A percentile compares a stretch with the other conserved stretches of the same genome.
phyloP scores from a whole-genome alignment of 2,888 invertebrate genomes.

The Chrysopilus asiliformis region DNA sequence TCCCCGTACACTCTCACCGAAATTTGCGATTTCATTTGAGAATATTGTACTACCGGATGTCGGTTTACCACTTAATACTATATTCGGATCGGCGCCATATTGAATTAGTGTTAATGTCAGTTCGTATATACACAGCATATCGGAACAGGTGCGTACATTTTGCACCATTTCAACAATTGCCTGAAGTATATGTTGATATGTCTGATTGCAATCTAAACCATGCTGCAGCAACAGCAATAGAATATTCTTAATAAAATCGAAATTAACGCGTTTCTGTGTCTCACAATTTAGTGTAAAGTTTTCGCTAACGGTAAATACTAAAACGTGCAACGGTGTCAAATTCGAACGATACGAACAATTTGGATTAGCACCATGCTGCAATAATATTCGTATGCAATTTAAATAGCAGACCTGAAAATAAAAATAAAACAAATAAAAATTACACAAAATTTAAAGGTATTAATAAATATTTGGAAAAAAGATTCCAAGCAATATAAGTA shows the following conservation, averaged over 20 bases:
- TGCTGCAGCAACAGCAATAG: constrained; percentile 49
- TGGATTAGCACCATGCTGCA: constrained; percentile 58
- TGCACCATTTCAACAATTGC: constrained; percentile 57
- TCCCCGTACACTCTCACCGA: constrained; percentile 26
- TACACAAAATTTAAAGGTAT: no score
- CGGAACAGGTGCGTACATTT: constrained; percentile 47
- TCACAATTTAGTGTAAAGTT: constrained; percentile 55
- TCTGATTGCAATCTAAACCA: constrained; percentile 52
- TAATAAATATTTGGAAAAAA: no score
- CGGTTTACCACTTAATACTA: constrained; percentile 40
- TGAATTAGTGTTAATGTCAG: constrained; percentile 56
- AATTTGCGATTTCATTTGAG: constrained; percentile 34
- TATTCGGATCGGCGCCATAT: constrained; percentile 60
- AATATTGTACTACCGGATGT: constrained; percentile 33
- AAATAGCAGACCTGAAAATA: constrained; percentile 52
- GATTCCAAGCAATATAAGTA: no score
- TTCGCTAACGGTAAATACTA: constrained; percentile 57
- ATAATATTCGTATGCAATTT: constrained; percentile 52
- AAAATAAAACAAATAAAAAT: no score
- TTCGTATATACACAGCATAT: constrained; percentile 55
- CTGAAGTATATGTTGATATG: constrained; percentile 56
- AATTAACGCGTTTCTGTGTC: constrained; percentile 50
- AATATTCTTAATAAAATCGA: constrained; percentile 56
- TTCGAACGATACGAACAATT: constrained; percentile 57
- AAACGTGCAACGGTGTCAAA: constrained; percentile 53